Evolutionary conservation across 2,113 vertebrate genomes (phyloP).

Genomic region (Macroglossus sobrinus): DNA sequence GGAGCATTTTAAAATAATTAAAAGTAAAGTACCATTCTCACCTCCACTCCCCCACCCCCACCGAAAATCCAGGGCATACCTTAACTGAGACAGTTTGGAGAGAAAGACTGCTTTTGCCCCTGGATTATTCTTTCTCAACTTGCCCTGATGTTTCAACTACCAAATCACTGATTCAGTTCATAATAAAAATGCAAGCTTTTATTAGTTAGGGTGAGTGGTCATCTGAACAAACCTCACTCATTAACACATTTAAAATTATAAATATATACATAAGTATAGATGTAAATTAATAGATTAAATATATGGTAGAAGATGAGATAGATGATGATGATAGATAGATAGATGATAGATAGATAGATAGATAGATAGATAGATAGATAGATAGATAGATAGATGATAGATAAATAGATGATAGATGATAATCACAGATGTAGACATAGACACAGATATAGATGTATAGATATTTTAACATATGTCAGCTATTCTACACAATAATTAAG

Average conservation of each 20-base stretch:
- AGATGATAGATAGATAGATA: background rate
- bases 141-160: background rate
- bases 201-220: background rate
- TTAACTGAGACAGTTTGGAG: background rate
- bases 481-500: background rate
- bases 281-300: background rate
- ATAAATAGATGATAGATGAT: background rate
- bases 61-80: background rate
- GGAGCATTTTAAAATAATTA: slow-evolving; percentile 59
- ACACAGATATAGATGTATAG: background rate
- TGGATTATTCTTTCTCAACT: background rate
- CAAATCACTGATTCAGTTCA: background rate
- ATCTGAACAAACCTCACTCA: background rate
- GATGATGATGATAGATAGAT: too few relatives aligned
- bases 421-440: background rate
- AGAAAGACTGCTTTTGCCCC: background rate
- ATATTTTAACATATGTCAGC: background rate
- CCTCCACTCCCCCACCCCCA: background rate
- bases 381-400: too few relatives aligned
- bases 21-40: background rate
- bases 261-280: background rate
- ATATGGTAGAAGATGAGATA: background rate
- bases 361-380: background rate
- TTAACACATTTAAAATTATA: background rate
- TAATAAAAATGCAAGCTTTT: background rate